Percentiles rank a stretch among this genome's conserved stretches.
Evolutionary conservation across 1,140 invertebrate genomes (phyloP).

Genomic region (Bombus confusus): DNA sequence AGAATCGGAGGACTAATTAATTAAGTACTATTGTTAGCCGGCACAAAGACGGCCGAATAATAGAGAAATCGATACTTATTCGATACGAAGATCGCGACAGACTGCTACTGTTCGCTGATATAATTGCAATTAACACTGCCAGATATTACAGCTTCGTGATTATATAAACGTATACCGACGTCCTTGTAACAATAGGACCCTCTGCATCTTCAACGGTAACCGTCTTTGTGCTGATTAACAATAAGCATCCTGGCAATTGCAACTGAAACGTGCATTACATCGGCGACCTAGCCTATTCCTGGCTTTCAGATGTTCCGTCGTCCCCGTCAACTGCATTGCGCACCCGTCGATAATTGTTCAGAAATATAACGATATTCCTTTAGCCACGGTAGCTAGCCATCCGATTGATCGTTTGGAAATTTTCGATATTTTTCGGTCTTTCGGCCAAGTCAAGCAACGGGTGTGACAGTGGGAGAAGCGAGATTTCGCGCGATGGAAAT

Average conservation of each 20-base stretch:
- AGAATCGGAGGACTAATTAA: background rate
- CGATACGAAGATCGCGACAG: too few relatives aligned
- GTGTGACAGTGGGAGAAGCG: too few relatives aligned
- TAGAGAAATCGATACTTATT: background rate
- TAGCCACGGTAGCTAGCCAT: too few relatives aligned
- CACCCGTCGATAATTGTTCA: background rate
- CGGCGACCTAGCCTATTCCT: background rate
- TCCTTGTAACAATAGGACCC: background rate
- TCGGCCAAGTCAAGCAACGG: too few relatives aligned
- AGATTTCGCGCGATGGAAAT: background rate
- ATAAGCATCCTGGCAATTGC: conserved; percentile 39
- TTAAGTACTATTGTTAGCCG: too few relatives aligned
- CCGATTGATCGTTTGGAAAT: too few relatives aligned
- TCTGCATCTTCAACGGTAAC: background rate
- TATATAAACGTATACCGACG: background rate
- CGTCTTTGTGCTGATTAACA: conserved; percentile 43
- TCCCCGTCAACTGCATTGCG: background rate
- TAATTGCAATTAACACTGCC: conserved; percentile 11
- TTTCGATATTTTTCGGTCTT: too few relatives aligned
- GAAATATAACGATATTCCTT: background rate
- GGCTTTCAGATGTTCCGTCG: background rate
- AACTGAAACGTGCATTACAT: background rate
- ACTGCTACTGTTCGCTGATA: background rate
- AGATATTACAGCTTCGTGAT: background rate
- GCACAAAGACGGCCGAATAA: background rate